phyloP scores from a whole-genome alignment of 1,140 invertebrate genomes.

The Trachelipus rathkii region DNA sequence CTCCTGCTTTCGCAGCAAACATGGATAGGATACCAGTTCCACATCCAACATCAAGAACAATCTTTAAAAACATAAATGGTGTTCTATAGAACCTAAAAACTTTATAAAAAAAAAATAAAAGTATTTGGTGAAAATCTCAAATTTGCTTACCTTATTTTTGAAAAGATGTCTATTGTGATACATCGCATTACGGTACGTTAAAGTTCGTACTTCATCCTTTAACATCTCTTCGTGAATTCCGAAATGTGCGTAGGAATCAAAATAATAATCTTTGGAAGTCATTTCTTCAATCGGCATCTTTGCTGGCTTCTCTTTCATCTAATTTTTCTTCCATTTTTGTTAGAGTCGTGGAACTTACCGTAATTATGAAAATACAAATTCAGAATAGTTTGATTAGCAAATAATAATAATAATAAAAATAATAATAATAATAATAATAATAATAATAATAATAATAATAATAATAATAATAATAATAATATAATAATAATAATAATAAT shows the following conservation, averaged over 20 bases:
- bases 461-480: too few relatives aligned
- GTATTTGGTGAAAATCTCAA: background rate
- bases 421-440: too few relatives aligned
- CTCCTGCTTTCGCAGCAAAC: constrained; percentile 99
- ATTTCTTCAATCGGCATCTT: constrained; percentile 64
- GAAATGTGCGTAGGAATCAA: constrained; percentile 99
- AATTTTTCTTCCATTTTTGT: background rate
- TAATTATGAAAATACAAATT: too few relatives aligned
- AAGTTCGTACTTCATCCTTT: constrained; percentile 97
- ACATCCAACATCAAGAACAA: constrained; percentile 96
- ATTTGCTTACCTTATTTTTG: constrained; percentile 63
- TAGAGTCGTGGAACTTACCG: background rate
- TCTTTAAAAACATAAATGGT: constrained; percentile 56
- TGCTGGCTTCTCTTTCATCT: background rate
- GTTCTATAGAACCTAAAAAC: too few relatives aligned
- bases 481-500: too few relatives aligned
- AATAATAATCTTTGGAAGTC: constrained; percentile 94
- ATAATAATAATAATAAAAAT: too few relatives aligned
- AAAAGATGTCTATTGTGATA: constrained; percentile 98
- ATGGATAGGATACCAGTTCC: constrained; percentile 98
- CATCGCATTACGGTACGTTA: constrained; percentile 98
- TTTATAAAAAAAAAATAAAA: background rate
- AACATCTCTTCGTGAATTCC: constrained; percentile 99
- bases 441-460: too few relatives aligned
- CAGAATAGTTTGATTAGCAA: too few relatives aligned